These are phyloP conservation scores for Pogonomyrmex californicus DNA, from an alignment of 1,140 invertebrate species.

Conservation along the genomic window DNA sequence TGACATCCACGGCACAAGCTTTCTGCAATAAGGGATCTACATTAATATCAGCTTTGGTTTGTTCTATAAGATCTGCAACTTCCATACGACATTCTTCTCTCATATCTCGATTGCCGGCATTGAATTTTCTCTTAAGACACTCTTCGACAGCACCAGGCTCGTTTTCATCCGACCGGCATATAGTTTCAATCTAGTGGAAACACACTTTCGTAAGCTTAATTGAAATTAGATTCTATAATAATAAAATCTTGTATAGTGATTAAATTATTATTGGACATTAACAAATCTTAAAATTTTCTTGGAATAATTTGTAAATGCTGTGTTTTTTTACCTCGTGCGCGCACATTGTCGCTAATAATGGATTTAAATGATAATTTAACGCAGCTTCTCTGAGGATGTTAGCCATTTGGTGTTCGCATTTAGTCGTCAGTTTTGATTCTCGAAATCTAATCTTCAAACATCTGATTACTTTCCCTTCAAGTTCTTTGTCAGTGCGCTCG, in stretches of 20 bases:
- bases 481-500: slow-evolving; percentile 84
- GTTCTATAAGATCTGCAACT: slow-evolving; percentile 93
- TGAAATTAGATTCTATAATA: slow-evolving; percentile 14
- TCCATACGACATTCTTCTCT: slow-evolving; percentile 92
- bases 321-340: slow-evolving; percentile 86
- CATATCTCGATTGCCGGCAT: slow-evolving; percentile 90
- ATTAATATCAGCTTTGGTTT: slow-evolving; percentile 93
- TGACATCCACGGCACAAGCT: slow-evolving; percentile 93
- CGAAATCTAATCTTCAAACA: slow-evolving; percentile 93
- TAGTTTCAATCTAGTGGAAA: slow-evolving; percentile 79
- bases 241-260: background rate
- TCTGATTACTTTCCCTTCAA: slow-evolving; percentile 88
- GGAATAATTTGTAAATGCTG: background rate
- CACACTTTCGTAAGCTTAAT: background rate
- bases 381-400: slow-evolving; percentile 95
- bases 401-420: slow-evolving; percentile 94
- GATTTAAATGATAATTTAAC: slow-evolving; percentile 95
- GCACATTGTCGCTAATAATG: slow-evolving; percentile 93
- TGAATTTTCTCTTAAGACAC: slow-evolving; percentile 93
- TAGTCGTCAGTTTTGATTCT: slow-evolving; percentile 90
- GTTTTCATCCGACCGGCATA: slow-evolving; percentile 85
- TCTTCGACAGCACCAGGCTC: slow-evolving; percentile 91
- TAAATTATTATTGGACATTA: slow-evolving; percentile 3
- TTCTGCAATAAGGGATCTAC: slow-evolving; percentile 93
- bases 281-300: background rate